These are phyloP conservation scores for Zaprionus vittiger DNA, from an alignment of 1,140 invertebrate species.

Conservation along the genomic window DNA sequence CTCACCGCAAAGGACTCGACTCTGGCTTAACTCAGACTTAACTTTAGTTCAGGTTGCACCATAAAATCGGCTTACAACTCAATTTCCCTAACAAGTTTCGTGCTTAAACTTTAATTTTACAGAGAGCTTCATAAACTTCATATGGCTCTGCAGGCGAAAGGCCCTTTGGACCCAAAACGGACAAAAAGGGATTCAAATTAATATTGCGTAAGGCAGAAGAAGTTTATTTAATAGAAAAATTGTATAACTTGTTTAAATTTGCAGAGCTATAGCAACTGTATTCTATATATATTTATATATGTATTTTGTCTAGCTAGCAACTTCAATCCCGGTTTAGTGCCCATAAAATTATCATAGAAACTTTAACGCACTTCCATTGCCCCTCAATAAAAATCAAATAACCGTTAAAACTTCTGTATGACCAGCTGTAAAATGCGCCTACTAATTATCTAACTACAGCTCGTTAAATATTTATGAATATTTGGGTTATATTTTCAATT, in stretches of 20 bases:
- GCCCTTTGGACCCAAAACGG: background rate
- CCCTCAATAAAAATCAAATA: background rate
- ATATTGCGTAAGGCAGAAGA: background rate
- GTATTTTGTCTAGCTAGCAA: too few relatives aligned
- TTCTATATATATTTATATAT: too few relatives aligned
- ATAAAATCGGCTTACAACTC: conserved; percentile 42
- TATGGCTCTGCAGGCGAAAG: conserved; percentile 21
- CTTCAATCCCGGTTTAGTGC: too few relatives aligned
- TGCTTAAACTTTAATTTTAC: conserved; percentile 37
- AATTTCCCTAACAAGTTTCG: conserved; percentile 41
- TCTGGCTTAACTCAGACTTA: conserved; percentile 24
- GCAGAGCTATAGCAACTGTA: background rate
- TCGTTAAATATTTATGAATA: conserved; percentile 29
- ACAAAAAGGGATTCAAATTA: conserved; percentile 25
- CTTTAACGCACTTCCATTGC: background rate
- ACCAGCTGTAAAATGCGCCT: background rate
- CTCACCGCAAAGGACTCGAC: conserved; percentile 1
- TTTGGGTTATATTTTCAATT: conserved; percentile 15
- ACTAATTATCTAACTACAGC: conserved; percentile 29
- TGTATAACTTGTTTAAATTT: background rate
- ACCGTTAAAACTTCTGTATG: conserved; percentile 9
- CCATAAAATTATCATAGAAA: background rate
- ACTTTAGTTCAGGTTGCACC: conserved; percentile 18
- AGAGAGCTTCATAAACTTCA: conserved; percentile 31
- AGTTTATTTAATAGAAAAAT: background rate